Base-by-base conservation (phyloP, 2,888 invertebrate genomes). In the Synanthedon vespiformis region DNA sequence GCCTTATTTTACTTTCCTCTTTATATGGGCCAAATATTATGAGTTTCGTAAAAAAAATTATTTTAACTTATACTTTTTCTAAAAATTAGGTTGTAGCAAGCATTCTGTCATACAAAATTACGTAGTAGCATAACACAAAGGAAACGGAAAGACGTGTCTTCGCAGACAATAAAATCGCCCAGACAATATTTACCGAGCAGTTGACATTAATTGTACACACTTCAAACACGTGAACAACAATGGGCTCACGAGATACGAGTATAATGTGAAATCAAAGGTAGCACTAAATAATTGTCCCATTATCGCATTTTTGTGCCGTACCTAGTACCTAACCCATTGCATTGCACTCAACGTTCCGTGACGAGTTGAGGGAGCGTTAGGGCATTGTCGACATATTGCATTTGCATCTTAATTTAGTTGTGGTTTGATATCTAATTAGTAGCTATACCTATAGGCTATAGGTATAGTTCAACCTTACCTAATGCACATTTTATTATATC, bases 321-420 rank as follows among this genome's bases (percentile, higher is more conserved):
- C 22, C 22, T 34, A 34, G 34, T 34, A 34, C 34, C 40, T 10
- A 40, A 16, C 40, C 40, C 44, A 44, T 40, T 49, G 41, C 16
- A 34, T 40, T 18, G 40, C 48, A 53, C 52, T 54, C 56, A 52
- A 18, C 57, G 49, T 50, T 44, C 55, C 59, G 58, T 59, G 57
- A 58, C 52, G 47, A 34, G 34, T 48, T 13, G 6, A 41, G 41
- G 52, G 22, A 49, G 27, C 52, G 49, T 40, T 22, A 16, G 41
- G 41, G 13, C 41, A 41, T 41, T 41, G 41, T 41, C 41, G 6
- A 41, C 41, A 22, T 10, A 10, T 34, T 34, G 34, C 34, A 34
- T 34, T 34, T 34, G 34, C 34, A 34, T 34, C 34, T 34, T 10
- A 3, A 8, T 34, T 34, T 8, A 34, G 34, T 34, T 34, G 34